Evolutionary conservation across 1,140 invertebrate species (phyloP), one percentile per base, ranked within the genome.

Genomic region (Polypedilum pembai): DNA sequence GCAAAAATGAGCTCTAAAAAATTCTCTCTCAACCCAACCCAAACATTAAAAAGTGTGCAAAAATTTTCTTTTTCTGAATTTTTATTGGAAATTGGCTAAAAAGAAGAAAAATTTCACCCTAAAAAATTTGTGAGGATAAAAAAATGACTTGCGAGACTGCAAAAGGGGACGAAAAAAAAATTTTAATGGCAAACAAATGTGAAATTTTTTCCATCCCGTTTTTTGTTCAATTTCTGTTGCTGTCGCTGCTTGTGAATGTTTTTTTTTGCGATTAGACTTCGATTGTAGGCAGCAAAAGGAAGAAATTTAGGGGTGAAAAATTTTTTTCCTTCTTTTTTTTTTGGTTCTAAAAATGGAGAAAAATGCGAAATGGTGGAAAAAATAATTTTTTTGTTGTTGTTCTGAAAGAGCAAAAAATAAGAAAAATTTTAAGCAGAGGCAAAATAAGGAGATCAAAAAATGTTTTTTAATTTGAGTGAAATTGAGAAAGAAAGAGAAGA

Each of bases 241-340:
- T 56, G 4, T 56, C n/a, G 45, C 10, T 56, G 45, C n/a, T n/a
- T n/a, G n/a, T n/a, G n/a, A n/a, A n/a, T n/a, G n/a, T n/a, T n/a
- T n/a, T 33, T 56, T 56, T 45, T 56, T 56, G 24, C 45, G 45
- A 56, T 56, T 56, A 56, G 45, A 56, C n/a, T 56, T 56, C n/a
- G 8, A 12, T 56, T 56, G 12, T 56, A n/a, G 45, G 45, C 12
- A 56, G n/a, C 4, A 12, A 56, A 56, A 12, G 45, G 12, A 56
- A 56, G 15, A 12, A 56, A n/a, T 56, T 56, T 56, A 15, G 15
- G 45, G 45, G 45, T 56, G 45, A 56, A 56, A 15, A 15, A 15
- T 56, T 56, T 56, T 56, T 8, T 56, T 33, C 2, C 12, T 12
- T 56, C 15, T 56, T 45, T 45, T 45, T 45, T 45, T 3, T 45